Percentiles rank a stretch among this genome's conserved stretches.
phyloP scores from a whole-genome alignment of 2,888 invertebrate species.

The Harpagoxenus sublaevis region DNA sequence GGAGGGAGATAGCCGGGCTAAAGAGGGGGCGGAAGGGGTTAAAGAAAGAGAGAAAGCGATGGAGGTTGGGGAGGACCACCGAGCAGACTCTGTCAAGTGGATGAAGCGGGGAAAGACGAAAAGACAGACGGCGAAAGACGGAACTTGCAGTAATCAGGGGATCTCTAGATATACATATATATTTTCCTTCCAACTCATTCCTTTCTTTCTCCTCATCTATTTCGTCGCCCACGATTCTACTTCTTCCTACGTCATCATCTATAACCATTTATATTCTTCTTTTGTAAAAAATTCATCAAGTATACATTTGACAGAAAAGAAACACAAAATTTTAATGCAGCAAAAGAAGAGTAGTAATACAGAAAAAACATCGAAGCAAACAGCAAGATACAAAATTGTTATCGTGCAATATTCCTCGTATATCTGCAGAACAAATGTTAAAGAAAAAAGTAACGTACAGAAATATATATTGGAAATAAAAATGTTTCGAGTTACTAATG shows the following conservation, averaged over 20 bases:
- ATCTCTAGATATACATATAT: slow-evolving; percentile 66
- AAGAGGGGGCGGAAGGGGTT: slow-evolving; percentile 67
- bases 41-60: slow-evolving; percentile 68
- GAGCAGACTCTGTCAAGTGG: slow-evolving; percentile 81
- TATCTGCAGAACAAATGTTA: not conserved
- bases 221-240: slow-evolving; percentile 69
- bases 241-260: slow-evolving; percentile 36
- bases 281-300: slow-evolving; percentile 67
- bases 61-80: slow-evolving; percentile 74
- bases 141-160: slow-evolving; percentile 84
- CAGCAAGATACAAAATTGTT: slow-evolving; percentile 3
- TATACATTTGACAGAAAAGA: slow-evolving; percentile 56
- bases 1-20: slow-evolving; percentile 68
- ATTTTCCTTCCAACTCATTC: slow-evolving; percentile 37
- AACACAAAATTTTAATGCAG: slow-evolving; percentile 56
- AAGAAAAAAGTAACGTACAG: no score
- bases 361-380: slow-evolving; percentile 47
- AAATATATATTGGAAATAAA: not conserved
- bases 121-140: slow-evolving; percentile 83
- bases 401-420: not conserved
- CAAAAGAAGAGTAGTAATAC: slow-evolving; percentile 66
- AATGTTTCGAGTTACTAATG: not conserved
- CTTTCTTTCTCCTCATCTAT: slow-evolving; percentile 73
- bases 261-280: slow-evolving; percentile 53
- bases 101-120: slow-evolving; percentile 82